phyloP scores from a whole-genome alignment of 2,797 vertebrate genomes.

The Syndactyla subalaris region DNA sequence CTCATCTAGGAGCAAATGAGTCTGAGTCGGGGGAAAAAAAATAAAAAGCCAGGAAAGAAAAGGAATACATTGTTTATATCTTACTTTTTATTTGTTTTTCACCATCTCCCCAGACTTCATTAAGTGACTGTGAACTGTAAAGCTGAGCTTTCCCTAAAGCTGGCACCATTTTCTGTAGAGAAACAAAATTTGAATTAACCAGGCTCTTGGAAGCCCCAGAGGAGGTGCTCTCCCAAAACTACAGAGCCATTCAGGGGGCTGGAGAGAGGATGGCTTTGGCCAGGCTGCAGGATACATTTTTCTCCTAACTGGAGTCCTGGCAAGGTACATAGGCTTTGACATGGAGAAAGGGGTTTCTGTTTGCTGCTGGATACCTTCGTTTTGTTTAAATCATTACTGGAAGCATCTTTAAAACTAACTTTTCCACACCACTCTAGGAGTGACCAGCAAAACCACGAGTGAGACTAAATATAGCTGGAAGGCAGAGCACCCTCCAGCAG shows the following conservation, averaged over 20 bases:
- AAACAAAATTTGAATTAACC: not conserved
- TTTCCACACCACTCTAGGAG: not conserved
- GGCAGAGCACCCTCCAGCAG: slow-evolving; percentile 41
- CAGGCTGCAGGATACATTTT: not conserved
- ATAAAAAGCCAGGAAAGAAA: not conserved
- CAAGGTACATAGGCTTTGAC: not conserved
- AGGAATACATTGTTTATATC: not conserved
- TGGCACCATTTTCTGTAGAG: not conserved
- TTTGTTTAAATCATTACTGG: slow-evolving; percentile 34
- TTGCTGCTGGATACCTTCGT: not conserved
- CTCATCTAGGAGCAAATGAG: not conserved
- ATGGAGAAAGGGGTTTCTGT: slow-evolving; percentile 8
- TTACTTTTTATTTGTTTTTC: not conserved
- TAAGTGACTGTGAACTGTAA: not conserved
- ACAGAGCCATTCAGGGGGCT: not conserved
- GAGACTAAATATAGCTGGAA: slow-evolving; percentile 55
- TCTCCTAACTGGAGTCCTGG: not conserved
- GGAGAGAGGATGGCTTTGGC: not conserved
- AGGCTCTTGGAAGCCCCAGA: not conserved
- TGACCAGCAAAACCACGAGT: slow-evolving; percentile 20
- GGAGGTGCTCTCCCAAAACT: not conserved
- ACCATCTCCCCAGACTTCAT: not conserved
- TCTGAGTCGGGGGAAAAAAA: rapidly evolving
- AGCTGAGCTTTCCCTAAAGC: not conserved
- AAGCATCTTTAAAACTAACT: slow-evolving; percentile 19